A percentile compares a stretch with the other conserved stretches of the same genome.
These are phyloP conservation scores for Anas flavirostris DNA, from an alignment of 2,797 vertebrate genomes.

Conservation along the genomic window DNA sequence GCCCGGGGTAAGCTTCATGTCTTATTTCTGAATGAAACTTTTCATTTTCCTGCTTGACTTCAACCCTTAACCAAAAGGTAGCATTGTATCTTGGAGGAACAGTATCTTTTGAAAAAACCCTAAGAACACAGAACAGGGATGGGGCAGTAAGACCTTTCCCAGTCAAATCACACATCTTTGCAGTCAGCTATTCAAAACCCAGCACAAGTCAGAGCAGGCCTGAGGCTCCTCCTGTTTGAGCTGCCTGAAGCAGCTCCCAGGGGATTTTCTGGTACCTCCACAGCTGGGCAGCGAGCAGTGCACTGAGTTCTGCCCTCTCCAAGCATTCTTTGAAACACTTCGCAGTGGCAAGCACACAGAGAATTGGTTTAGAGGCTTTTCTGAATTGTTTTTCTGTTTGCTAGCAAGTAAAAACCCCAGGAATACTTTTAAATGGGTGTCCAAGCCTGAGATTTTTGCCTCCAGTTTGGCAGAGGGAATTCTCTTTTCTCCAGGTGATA, in stretches of 20 bases:
- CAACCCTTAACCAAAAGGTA: neutral
- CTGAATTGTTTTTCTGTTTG: neutral
- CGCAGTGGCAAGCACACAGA: neutral
- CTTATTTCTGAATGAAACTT: conserved; percentile 47
- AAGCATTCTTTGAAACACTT: neutral
- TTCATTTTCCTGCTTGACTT: neutral
- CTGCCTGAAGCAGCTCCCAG: neutral
- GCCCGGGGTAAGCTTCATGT: conserved; percentile 27
- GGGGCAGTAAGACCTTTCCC: neutral
- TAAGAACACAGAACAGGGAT: neutral
- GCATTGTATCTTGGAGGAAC: neutral
- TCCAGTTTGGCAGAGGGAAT: neutral
- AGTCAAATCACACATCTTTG: neutral
- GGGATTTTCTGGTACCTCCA: neutral
- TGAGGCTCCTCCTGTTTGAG: neutral
- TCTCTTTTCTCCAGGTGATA: conserved; percentile 24
- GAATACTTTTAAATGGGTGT: neutral
- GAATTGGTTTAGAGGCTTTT: neutral
- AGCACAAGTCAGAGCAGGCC: neutral
- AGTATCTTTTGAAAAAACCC: neutral
- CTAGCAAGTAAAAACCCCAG: neutral
- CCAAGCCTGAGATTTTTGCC: neutral
- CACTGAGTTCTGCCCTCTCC: neutral
- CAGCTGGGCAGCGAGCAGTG: neutral
- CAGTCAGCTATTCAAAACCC: neutral